phyloP scores from a whole-genome alignment of 1,140 invertebrate genomes.

The Drosophila punjabiensis region DNA sequence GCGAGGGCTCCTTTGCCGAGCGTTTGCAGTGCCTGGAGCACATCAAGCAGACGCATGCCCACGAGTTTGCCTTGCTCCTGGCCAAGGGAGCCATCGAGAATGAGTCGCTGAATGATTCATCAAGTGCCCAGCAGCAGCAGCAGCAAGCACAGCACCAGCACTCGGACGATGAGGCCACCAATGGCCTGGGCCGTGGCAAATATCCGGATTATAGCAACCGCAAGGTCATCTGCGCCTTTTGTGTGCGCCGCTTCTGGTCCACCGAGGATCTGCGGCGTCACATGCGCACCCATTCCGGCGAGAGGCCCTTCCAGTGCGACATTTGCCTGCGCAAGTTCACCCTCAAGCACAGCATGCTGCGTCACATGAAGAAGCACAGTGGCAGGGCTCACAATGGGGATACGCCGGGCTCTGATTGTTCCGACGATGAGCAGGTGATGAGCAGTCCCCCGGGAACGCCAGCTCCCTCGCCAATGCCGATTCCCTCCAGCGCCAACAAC shows the following conservation, averaged over 20 bases:
- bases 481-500: constrained; percentile 36
- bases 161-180: constrained; percentile 59
- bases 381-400: constrained; percentile 84
- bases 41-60: constrained; percentile 89
- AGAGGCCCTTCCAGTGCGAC: constrained; percentile 90
- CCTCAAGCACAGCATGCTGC: constrained; percentile 96
- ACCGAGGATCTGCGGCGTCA: constrained; percentile 96
- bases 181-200: constrained; percentile 85
- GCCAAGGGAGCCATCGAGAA: constrained; percentile 92
- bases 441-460: constrained; percentile 51
- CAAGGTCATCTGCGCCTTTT: constrained; percentile 96
- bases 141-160: constrained; percentile 72
- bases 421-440: constrained; percentile 85
- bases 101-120: constrained; percentile 64
- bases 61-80: constrained; percentile 91
- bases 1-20: constrained; percentile 93
- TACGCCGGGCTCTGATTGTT: constrained; percentile 73
- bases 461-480: constrained; percentile 13
- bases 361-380: constrained; percentile 94
- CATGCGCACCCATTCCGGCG: constrained; percentile 95
- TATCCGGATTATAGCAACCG: constrained; percentile 95
- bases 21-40: constrained; percentile 93
- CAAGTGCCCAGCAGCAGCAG: constrained; percentile 28
- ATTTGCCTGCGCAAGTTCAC: constrained; percentile 94
- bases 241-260: constrained; percentile 96